These are phyloP conservation scores for Calephelis nemesis DNA, from an alignment of 1,140 invertebrate species.

Conservation along the genomic window DNA sequence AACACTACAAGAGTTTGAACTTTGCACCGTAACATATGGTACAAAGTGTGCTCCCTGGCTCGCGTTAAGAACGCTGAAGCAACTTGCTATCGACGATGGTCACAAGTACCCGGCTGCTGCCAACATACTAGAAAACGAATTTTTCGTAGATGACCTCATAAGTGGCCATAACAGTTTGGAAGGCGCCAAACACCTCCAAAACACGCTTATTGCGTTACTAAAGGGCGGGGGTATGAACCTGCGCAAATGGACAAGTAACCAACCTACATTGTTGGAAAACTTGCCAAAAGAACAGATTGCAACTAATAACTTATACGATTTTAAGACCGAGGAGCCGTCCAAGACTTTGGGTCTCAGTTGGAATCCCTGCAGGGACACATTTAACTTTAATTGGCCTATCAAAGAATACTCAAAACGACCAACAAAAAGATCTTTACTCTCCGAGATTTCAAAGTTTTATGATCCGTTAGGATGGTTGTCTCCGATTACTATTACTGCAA, in stretches of 20 bases:
- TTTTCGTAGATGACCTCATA: slow-evolving; percentile 42
- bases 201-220: slow-evolving; percentile 36
- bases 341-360: slow-evolving; percentile 46
- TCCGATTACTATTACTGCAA: slow-evolving; percentile 53
- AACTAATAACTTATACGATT: slow-evolving; percentile 28
- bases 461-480: slow-evolving; percentile 55
- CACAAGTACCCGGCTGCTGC: slow-evolving; percentile 5
- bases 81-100: slow-evolving; percentile 19
- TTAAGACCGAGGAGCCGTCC: slow-evolving; percentile 31
- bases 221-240: slow-evolving; percentile 40
- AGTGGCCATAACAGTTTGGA: slow-evolving; percentile 33
- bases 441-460: slow-evolving; percentile 48
- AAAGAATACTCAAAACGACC: slow-evolving; percentile 18
- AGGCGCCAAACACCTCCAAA: slow-evolving; percentile 35
- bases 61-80: slow-evolving; percentile 20
- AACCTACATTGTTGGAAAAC: slow-evolving; percentile 20
- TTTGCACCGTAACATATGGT: slow-evolving; percentile 19
- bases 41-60: slow-evolving; percentile 14
- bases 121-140: too few relatives aligned
- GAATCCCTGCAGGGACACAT: slow-evolving; percentile 38
- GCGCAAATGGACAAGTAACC: slow-evolving; percentile 46
- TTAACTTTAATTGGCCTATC: slow-evolving; percentile 31
- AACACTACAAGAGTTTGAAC: slow-evolving; percentile 14
- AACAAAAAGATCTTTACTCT: slow-evolving; percentile 45
- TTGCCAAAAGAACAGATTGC: not conserved